Evolutionary conservation across 2,113 vertebrate species (phyloP), one percentile per base, ranked within the genome.

Genomic region (Astur gentilis): DNA sequence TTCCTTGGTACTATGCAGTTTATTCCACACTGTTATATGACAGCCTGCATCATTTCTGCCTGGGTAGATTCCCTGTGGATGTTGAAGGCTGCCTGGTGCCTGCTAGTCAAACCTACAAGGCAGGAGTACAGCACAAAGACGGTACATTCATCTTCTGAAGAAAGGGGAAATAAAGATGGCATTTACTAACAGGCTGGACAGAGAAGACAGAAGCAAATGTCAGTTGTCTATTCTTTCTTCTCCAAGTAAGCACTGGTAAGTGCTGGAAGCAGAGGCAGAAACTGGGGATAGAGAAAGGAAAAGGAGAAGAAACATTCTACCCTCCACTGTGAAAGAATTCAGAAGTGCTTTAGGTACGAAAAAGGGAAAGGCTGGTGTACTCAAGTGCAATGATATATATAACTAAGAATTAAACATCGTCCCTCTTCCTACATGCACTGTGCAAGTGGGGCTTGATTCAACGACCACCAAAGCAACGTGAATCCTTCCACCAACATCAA

Each of bases 391-490:
- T 21, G 36, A 29, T 9, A 52, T 27, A 52, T 52, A 4, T 0
- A 84, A 62, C 7, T 5, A 40, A 72, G 34, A 82, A 61, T 15
- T 45, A 72, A 87, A 49, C 13, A 45, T 3, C 0, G 2, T 18
- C 26, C 26, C 50, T 90, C 45, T n/a, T 76, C 66, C 71, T 18
- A 23, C 38, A 55, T 0, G 0, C 13, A 13, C 13, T 55, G n/a
- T 2, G 9, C 52, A 85, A 34, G 42, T 54, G 38, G n/a, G 19
- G 32, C 60, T 16, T 13, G 77, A 79, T 76, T 55, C 79, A 66
- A 27, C 0, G 0, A 42, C 15, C 25, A 75, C 18, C 49, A 67
- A 10, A 64, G 36, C 69, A 61, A 25, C 0, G 0, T 3, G 2
- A 84, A 44, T n/a, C 61, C 81, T 84, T 82, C 90, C 72, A 90